Evolutionary conservation across 1,140 invertebrate species (phyloP), one percentile per base, ranked within the genome.

Genomic region (Hypothenemus hampei): DNA sequence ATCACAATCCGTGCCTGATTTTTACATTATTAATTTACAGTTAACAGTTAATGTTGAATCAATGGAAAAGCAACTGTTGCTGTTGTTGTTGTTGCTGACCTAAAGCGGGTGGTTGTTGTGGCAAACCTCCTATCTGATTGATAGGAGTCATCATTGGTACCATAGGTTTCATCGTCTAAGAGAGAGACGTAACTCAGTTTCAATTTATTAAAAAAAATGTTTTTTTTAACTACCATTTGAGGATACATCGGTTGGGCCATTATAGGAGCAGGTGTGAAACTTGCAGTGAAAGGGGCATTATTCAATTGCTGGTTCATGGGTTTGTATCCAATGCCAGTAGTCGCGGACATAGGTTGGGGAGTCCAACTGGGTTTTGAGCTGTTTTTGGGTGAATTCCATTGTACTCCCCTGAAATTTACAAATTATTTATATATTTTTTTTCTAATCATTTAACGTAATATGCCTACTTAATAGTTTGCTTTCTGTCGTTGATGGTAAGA

Each of bases 311-410:
- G 72, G 76, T 88, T 87, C 87, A 91, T 90, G 43, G 88, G 87
- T 72, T 86, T 78, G 74, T 91, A 91, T 61, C 85, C 85, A 55
- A 83, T 86, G 18, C 69, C 87, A 50, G 87, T 91, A 37, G 87
- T 90, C 45, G 85, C 86, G 60, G 87, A 86, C 84, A 90, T 89
- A 21, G 87, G 87, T 71, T 89, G 87, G 35, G 87, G 87, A 63
- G 81, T 86, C 88, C 87, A 91, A 56, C 64, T 66, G 10, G 78
- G 77, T 76, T 89, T 89, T 39, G 85, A 85, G 45, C 82, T 77
- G 72, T 87, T 89, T 76, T 89, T 89, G 39, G 87, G 87, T 29
- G 88, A 90, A 72, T 87, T 89, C 88, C 88, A 91, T 74, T 90
- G 87, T 76, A 91, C 61, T 50, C 65, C 61, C 51, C 65, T 67